Percentiles rank a stretch among this genome's conserved stretches.
Conservation (phyloP, 2,113 vertebrate species). For the Sturnira hondurensis region DNA sequence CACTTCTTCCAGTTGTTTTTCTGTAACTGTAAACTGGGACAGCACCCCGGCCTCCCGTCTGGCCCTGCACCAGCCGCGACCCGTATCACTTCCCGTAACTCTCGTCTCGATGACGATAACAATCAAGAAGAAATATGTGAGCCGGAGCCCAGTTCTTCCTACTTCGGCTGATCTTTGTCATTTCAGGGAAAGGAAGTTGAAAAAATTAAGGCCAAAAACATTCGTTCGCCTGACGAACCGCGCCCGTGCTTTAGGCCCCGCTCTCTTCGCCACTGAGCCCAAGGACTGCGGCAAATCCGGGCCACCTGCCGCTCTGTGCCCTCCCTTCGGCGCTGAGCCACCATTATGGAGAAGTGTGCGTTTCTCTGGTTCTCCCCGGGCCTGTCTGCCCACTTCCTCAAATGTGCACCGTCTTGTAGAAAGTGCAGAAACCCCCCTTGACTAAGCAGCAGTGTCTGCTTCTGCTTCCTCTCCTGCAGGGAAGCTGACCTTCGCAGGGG, state of each 20-base stretch:
- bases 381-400: not conserved
- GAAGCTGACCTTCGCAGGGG: conserved; percentile 23
- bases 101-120: not conserved
- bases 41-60: not conserved
- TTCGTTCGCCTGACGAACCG: rapidly evolving
- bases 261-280: rapidly evolving
- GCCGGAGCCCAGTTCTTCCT: not conserved
- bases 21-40: not conserved
- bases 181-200: conserved; percentile 15
- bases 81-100: not conserved
- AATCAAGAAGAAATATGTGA: not conserved
- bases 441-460: not conserved
- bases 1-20: not conserved
- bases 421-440: conserved; percentile 10
- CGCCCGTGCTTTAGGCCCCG: rapidly evolving
- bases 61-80: not conserved
- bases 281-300: not conserved
- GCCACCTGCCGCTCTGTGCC: not conserved
- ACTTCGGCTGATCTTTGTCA: not conserved
- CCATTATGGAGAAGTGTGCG: not conserved
- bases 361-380: not conserved
- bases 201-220: rapidly evolving
- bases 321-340: not conserved
- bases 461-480: conserved; percentile 63
- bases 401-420: not conserved